Percentiles rank a stretch among this genome's conserved stretches.
Evolutionary conservation across 2,888 invertebrate species (phyloP).

Genomic region (Cheilosia urbana): DNA sequence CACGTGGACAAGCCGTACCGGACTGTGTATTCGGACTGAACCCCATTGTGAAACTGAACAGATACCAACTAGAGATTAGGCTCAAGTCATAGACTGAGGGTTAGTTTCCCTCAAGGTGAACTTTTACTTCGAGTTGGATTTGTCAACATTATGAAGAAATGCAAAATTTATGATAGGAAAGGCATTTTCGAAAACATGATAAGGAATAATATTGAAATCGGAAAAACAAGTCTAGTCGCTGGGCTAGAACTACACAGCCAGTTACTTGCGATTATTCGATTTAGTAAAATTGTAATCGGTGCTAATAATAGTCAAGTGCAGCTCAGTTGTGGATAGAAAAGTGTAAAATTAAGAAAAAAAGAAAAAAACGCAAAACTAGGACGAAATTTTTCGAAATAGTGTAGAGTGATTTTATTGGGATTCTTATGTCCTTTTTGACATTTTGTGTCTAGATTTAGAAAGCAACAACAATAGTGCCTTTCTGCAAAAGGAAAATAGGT

Average conservation of each 20-base stretch:
- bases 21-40: neutral
- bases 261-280: conserved; percentile 56
- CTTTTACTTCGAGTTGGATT: neutral
- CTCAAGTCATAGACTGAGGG: neutral
- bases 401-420: no score
- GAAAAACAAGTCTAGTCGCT: conserved; percentile 3
- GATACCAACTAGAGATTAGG: conserved; percentile 11
- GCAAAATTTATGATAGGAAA: neutral
- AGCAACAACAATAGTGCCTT: no score
- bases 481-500: no score
- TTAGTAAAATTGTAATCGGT: conserved; percentile 34
- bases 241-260: conserved; percentile 21
- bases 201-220: conserved; percentile 14
- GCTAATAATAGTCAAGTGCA: neutral
- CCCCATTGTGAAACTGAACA: neutral
- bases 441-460: no score
- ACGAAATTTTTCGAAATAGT: neutral
- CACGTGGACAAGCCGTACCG: neutral
- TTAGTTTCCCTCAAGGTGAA: conserved; percentile 28
- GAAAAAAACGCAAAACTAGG: neutral
- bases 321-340: neutral
- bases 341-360: neutral
- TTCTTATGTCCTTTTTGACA: no score
- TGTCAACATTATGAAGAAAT: conserved; percentile 44
- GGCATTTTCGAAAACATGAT: conserved; percentile 44